A percentile compares a stretch with the other conserved stretches of the same genome.
phyloP scores from a whole-genome alignment of 1,140 invertebrate genomes.

The Pinna nobilis region DNA sequence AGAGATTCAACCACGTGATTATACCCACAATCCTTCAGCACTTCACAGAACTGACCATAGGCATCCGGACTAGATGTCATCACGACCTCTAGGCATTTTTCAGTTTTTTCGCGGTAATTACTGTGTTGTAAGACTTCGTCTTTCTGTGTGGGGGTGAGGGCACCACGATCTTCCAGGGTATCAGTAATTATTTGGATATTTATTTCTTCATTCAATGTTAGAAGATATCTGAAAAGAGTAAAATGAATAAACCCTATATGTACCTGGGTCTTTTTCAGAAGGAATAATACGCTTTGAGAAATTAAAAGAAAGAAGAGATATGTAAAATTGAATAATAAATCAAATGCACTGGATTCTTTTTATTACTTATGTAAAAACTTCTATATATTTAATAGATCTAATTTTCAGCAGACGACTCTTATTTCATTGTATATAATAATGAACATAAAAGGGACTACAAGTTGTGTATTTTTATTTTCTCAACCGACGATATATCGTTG shows the following conservation, averaged over 20 bases:
- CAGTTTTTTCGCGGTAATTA: conserved; percentile 28
- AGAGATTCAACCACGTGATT: conserved; percentile 39
- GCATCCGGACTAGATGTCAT: conserved; percentile 27
- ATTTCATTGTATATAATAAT: too few relatives aligned
- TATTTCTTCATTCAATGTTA: conserved; percentile 42
- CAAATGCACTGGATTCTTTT: too few relatives aligned
- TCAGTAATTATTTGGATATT: conserved; percentile 39
- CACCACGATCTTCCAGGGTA: conserved; percentile 37
- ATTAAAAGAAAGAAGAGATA: neutral
- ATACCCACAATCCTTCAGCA: conserved; percentile 44
- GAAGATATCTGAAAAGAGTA: conserved; percentile 28
- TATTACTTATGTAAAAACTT: too few relatives aligned
- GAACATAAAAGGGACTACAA: too few relatives aligned
- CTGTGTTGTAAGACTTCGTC: conserved; percentile 35
- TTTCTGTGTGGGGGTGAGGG: conserved; percentile 24
- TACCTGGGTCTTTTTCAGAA: neutral
- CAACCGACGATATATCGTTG: too few relatives aligned
- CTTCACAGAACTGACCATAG: conserved; percentile 37
- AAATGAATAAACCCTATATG: neutral
- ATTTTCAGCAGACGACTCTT: too few relatives aligned
- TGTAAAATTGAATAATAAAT: neutral
- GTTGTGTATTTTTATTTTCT: too few relatives aligned
- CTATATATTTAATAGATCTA: too few relatives aligned
- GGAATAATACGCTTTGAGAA: too few relatives aligned
- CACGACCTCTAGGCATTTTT: conserved; percentile 35